A percentile compares a stretch with the other conserved stretches of the same genome.
These are phyloP conservation scores for Rhabdomys pumilio DNA, from an alignment of 2,797 vertebrate species.

Conservation along the genomic window DNA sequence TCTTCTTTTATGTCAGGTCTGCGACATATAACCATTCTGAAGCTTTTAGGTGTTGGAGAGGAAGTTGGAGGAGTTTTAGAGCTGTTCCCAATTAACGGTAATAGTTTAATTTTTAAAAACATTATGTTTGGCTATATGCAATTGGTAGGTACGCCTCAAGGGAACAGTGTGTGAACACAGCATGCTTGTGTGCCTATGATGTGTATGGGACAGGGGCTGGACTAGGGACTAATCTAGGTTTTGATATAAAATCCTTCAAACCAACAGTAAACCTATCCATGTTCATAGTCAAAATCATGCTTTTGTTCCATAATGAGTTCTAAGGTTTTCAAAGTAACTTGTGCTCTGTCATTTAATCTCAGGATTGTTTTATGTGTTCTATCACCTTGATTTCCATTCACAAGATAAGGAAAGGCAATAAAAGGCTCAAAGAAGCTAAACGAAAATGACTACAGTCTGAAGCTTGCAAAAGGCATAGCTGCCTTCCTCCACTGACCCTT, in stretches of 20 bases:
- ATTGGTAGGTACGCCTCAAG: background rate
- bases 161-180: background rate
- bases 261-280: slow-evolving; percentile 18
- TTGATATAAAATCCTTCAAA: slow-evolving; percentile 43
- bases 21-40: slow-evolving; percentile 97
- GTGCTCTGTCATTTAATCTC: slow-evolving; percentile 61
- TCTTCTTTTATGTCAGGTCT: slow-evolving; percentile 91
- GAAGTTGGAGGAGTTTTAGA: slow-evolving; percentile 96
- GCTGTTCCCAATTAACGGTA: slow-evolving; percentile 98
- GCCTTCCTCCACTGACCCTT: background rate
- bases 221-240: background rate
- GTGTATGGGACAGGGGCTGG: background rate
- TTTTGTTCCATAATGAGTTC: background rate
- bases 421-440: slow-evolving; percentile 22
- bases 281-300: slow-evolving; percentile 31
- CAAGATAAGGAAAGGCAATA: slow-evolving; percentile 9
- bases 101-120: slow-evolving; percentile 79
- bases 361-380: slow-evolving; percentile 41
- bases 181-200: background rate
- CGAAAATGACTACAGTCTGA: slow-evolving; percentile 1
- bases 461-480: slow-evolving; percentile 33
- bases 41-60: slow-evolving; percentile 94
- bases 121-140: background rate
- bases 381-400: slow-evolving; percentile 42
- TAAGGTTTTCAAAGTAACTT: slow-evolving; percentile 42